Conservation (phyloP, 2,113 vertebrate genomes). For the Laticauda laticaudata region DNA sequence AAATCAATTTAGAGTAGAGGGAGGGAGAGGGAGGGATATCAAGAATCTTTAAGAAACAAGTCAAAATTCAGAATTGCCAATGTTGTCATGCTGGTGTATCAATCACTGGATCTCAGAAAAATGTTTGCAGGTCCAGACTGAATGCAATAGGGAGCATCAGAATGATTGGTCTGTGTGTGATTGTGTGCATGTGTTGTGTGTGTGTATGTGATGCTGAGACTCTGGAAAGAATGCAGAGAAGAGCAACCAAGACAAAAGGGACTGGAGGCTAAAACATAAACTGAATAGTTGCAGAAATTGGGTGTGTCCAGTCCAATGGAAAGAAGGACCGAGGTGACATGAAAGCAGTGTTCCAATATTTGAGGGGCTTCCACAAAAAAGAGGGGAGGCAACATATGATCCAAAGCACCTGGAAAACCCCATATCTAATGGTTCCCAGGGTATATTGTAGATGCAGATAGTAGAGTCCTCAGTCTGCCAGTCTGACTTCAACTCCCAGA, state of each 20-base stretch:
- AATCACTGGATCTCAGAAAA: neutral
- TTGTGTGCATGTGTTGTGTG: too few species aligned
- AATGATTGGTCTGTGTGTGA: neutral
- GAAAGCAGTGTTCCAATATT: neutral
- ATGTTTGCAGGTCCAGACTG: neutral
- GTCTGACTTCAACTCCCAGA: too few species aligned
- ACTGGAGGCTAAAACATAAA: neutral
- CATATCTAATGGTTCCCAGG: too few species aligned
- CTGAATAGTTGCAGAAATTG: neutral
- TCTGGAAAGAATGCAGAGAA: neutral
- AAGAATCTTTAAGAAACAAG: neutral
- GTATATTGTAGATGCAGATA: too few species aligned
- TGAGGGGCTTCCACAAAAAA: neutral
- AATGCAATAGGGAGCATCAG: neutral
- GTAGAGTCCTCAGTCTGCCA: too few species aligned
- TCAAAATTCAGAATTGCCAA: neutral
- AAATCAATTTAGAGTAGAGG: neutral
- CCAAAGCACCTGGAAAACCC: neutral
- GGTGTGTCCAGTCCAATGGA: neutral
- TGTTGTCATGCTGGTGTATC: neutral
- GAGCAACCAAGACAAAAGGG: neutral
- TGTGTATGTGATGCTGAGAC: neutral
- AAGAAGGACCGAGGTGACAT: neutral
- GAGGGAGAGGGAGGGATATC: neutral
- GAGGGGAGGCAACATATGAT: neutral